Percentiles rank a stretch among this genome's conserved stretches.
Conservation (phyloP, 1,140 invertebrate genomes). For the Aethina tumida region DNA sequence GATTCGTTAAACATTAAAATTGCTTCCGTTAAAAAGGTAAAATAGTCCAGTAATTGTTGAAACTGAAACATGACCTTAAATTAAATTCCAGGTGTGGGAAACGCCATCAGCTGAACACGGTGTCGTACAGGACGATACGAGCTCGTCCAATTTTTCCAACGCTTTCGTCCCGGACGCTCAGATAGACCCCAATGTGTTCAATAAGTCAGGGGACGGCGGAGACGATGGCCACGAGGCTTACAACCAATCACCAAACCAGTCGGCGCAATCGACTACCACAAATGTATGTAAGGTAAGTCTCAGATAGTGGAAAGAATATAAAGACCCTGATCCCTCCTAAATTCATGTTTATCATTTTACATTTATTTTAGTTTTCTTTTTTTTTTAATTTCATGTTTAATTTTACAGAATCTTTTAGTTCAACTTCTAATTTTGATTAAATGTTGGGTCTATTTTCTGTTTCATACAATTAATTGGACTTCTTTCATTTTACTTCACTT, state of each 20-base stretch:
- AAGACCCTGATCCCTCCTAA: no score
- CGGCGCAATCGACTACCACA: constrained; percentile 39
- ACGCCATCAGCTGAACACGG: constrained; percentile 60
- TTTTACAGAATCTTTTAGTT: no score
- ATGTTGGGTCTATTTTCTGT: no score
- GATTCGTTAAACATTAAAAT: constrained; percentile 86
- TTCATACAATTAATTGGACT: no score
- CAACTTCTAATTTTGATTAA: no score
- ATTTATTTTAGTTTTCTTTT: no score
- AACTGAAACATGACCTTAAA: no score
- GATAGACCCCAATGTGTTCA: constrained; percentile 30
- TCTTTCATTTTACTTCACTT: constrained; percentile 24
- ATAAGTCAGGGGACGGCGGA: constrained; percentile 30
- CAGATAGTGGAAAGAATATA: background rate
- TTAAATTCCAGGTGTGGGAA: no score
- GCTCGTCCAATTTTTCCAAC: constrained; percentile 40
- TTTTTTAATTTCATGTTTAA: no score
- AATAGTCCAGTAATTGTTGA: no score
- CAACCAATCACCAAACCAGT: constrained; percentile 38
- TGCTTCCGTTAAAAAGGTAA: constrained; percentile 87
- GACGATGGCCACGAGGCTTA: constrained; percentile 45
- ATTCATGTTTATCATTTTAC: no score
- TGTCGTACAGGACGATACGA: constrained; percentile 37
- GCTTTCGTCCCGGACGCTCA: constrained; percentile 38
- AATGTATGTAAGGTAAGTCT: constrained; percentile 59